Base-by-base conservation (phyloP, 2,797 vertebrate genomes). In the Cheirogaleus major region DNA sequence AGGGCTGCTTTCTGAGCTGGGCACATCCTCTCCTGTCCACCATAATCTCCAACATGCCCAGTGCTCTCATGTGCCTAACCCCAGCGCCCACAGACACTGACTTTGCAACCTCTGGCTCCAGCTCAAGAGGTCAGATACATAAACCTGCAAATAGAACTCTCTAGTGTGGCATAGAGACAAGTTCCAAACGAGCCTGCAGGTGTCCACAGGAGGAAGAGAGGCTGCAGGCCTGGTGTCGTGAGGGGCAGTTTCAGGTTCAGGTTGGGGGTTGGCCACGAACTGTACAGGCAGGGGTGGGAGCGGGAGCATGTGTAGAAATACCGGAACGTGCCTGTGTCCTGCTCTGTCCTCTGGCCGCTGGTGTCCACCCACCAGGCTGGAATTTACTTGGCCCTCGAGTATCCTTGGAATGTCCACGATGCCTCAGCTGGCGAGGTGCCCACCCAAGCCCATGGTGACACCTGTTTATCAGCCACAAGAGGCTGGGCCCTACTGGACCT, bases 161-260 rank as follows among this genome's bases (percentile, higher is more conserved):
- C 13, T 5, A 3, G 13, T 57, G 52, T 79, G 35, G 76, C 76
- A 57, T 14, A 57, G 52, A 79, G 52, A 38, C 35, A 57, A 10
- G 23, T 79, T 41, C 76, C 35, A 79, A 17, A 57, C 9, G 23
- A 79, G 76, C 50, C 76, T 0, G 23, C 8, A 4, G 23, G 76
- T 27, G 52, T 79, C 25, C 52, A 4, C 32, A 0, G 0, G 43
- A 43, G 52, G 38, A 22, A 38, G 43, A 45, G 32, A 38, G 20
- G 5, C 15, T 27, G 25, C 25, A 7, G 72, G 48, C 6, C 59
- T 76, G 50, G 38, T 1, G 0, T 14, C 0, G 1, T 4, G 35
- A 35, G 38, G 38, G 25, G 25, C 1, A 2, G 38, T 4, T 52
- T 82, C 14, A 15, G 43, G 27, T 6, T 18, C 8, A 27, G n/a